These are phyloP conservation scores for Mimas tiliae DNA, from an alignment of 2,888 invertebrate species.

Conservation along the genomic window DNA sequence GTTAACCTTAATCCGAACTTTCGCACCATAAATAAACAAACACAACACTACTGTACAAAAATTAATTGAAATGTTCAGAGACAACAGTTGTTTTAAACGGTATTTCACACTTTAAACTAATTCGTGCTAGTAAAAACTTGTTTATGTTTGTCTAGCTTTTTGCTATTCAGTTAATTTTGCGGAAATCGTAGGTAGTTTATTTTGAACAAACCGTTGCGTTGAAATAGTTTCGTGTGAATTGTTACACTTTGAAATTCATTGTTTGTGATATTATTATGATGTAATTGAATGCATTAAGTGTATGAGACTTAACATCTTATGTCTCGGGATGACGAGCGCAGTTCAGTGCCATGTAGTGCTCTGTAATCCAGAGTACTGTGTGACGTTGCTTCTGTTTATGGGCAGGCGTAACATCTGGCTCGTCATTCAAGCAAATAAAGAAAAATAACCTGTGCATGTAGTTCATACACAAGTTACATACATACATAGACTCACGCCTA, in stretches of 20 bases:
- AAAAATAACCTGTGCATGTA: too few relatives aligned
- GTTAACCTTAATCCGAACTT: not conserved
- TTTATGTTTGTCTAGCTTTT: conserved; percentile 15
- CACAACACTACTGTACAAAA: not conserved
- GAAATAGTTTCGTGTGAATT: conserved; percentile 21
- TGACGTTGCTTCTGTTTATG: too few relatives aligned
- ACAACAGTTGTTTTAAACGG: conserved; percentile 21
- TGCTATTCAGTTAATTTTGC: conserved; percentile 17
- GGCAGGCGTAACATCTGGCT: too few relatives aligned
- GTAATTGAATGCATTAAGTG: not conserved
- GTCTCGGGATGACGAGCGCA: too few relatives aligned
- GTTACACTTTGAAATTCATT: not conserved
- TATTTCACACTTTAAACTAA: conserved; percentile 19
- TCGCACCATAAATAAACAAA: not conserved
- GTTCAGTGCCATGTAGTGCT: too few relatives aligned
- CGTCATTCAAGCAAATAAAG: too few relatives aligned
- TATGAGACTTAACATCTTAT: too few relatives aligned
- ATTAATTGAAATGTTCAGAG: conserved; percentile 17
- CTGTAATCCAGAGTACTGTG: too few relatives aligned
- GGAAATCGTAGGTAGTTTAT: conserved; percentile 4
- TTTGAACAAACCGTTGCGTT: conserved; percentile 17
- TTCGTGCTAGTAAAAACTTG: conserved; percentile 8
- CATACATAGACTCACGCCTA: too few relatives aligned
- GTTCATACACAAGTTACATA: too few relatives aligned
- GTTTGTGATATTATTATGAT: not conserved